Conservation (phyloP, 2,888 invertebrate genomes). For the Molorchus minor region DNA sequence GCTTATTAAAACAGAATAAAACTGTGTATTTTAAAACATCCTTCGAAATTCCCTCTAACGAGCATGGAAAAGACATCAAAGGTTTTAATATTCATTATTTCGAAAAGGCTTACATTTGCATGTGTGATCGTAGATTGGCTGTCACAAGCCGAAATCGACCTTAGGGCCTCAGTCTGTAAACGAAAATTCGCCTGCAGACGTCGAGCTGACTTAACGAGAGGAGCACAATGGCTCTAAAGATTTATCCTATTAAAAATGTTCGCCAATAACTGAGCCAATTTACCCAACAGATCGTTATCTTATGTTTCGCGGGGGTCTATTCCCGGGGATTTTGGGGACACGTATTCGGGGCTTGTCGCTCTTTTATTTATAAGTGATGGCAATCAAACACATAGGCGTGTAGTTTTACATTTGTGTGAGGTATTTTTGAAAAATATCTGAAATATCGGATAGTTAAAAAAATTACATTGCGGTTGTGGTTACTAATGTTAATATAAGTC, state of each 20-base stretch:
- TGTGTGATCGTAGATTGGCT: constrained; percentile 53
- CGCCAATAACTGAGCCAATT: constrained; percentile 61
- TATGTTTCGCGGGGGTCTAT: constrained; percentile 50
- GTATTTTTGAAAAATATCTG: too few relatives aligned
- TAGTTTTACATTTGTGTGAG: too few relatives aligned
- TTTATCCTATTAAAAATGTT: constrained; percentile 61
- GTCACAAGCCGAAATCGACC: constrained; percentile 37
- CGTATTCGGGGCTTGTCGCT: not conserved
- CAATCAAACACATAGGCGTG: too few relatives aligned
- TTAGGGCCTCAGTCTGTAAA: constrained; percentile 31
- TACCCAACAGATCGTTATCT: constrained; percentile 61
- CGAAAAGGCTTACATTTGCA: constrained; percentile 57
- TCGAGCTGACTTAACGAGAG: constrained; percentile 55
- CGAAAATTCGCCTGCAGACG: constrained; percentile 23
- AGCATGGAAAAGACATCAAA: constrained; percentile 58
- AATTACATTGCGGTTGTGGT: too few relatives aligned
- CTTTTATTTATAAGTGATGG: too few relatives aligned
- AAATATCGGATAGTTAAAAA: too few relatives aligned
- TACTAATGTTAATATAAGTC: too few relatives aligned
- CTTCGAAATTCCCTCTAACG: constrained; percentile 51
- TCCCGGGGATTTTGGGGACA: constrained; percentile 19
- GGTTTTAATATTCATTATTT: constrained; percentile 62
- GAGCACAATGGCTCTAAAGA: constrained; percentile 59
- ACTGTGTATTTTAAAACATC: constrained; percentile 35
- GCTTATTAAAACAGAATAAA: constrained; percentile 37